phyloP scores from a whole-genome alignment of 1,140 invertebrate genomes.

The Gyrodactylus bullatarudis region DNA sequence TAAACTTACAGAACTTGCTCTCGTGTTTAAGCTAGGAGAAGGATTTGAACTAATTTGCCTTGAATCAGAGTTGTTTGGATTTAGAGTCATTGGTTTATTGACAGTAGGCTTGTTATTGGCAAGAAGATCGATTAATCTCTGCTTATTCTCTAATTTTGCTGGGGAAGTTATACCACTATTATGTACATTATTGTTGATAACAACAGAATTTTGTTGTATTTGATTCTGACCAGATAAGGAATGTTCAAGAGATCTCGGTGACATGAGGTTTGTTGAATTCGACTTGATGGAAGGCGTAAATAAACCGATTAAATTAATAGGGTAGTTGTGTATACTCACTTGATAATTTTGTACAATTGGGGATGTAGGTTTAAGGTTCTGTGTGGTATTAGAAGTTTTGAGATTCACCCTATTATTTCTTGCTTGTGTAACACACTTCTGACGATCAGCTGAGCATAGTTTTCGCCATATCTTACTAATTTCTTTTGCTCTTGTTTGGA shows the following conservation, averaged over 20 bases:
- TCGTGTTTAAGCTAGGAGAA: neutral
- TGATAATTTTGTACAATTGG: too few relatives aligned
- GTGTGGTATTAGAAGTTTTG: neutral
- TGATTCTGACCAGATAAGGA: too few relatives aligned
- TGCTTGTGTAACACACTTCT: conserved; percentile 2
- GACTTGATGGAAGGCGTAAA: too few relatives aligned
- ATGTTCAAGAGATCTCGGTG: too few relatives aligned
- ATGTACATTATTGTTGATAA: too few relatives aligned
- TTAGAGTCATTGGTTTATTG: neutral
- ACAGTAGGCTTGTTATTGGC: neutral
- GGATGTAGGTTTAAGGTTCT: too few relatives aligned
- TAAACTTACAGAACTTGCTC: neutral
- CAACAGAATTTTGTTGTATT: too few relatives aligned
- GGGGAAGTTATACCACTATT: too few relatives aligned
- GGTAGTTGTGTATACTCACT: too few relatives aligned
- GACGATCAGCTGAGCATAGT: neutral
- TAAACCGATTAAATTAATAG: too few relatives aligned
- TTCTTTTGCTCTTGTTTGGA: neutral
- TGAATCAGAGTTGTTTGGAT: neutral
- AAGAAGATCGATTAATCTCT: neutral
- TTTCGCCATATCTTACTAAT: conserved; percentile 5
- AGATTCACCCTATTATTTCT: neutral
- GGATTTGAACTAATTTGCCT: neutral
- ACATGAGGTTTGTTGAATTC: too few relatives aligned
- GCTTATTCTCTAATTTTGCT: neutral